These are phyloP conservation scores for Octodon degus DNA, from an alignment of 2,113 vertebrate species.

Conservation along the genomic window DNA sequence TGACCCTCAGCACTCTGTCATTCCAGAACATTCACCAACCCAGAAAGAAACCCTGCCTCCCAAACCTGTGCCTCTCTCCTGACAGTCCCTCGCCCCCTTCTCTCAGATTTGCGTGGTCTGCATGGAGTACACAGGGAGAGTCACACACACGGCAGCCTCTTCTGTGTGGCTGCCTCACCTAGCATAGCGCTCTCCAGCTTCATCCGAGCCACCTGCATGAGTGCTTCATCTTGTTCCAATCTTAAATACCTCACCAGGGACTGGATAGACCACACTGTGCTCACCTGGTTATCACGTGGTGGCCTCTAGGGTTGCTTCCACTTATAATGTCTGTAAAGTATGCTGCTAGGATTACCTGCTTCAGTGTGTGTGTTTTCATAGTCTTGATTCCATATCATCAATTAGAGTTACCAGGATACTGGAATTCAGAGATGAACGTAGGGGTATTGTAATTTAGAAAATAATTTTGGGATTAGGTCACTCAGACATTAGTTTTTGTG, in stretches of 20 bases:
- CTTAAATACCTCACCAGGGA: not conserved
- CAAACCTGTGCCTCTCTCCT: not conserved
- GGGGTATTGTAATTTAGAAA: not conserved
- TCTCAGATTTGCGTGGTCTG: not conserved
- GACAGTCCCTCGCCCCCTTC: not conserved
- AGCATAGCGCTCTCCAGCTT: not conserved
- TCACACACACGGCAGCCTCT: not conserved
- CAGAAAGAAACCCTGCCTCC: not conserved
- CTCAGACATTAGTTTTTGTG: not conserved
- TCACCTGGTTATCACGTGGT: too few relatives aligned
- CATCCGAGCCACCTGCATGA: not conserved
- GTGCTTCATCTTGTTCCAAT: not conserved
- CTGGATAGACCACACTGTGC: too few relatives aligned
- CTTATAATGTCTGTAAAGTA: too few relatives aligned
- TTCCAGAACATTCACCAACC: not conserved
- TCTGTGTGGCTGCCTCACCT: not conserved
- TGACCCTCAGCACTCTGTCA: not conserved
- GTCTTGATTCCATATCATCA: not conserved
- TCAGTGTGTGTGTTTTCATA: not conserved
- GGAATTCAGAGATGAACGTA: too few relatives aligned
- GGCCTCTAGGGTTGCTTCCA: not conserved
- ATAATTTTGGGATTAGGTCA: not conserved
- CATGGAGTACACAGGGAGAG: too few relatives aligned
- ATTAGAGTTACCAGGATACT: not conserved
- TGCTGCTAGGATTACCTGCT: not conserved